phyloP scores from a whole-genome alignment of 2,113 vertebrate species.

The Addax nasomaculatus region DNA sequence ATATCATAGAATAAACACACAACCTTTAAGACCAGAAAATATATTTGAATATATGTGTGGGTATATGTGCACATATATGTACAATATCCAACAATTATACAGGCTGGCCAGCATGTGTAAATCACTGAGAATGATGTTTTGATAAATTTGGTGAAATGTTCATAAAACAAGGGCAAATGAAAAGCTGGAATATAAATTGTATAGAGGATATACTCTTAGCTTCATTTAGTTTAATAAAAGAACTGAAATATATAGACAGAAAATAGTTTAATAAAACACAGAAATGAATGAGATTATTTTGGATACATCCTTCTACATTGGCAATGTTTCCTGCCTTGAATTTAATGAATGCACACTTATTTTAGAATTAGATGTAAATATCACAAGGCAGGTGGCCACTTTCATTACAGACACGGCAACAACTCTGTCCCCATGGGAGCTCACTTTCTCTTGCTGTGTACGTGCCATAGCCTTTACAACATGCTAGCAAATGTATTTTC shows the following conservation, averaged over 20 bases:
- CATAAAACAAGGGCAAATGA: not conserved
- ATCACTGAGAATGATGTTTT: not conserved
- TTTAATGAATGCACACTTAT: not conserved
- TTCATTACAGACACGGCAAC: too few relatives aligned
- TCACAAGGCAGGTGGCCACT: accelerated
- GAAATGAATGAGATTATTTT: too few relatives aligned
- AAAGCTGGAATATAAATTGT: too few relatives aligned
- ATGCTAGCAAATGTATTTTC: accelerated
- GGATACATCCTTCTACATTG: accelerated
- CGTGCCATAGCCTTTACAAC: accelerated
- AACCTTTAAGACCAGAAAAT: not conserved
- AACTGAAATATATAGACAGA: not conserved
- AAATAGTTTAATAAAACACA: not conserved
- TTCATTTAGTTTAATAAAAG: not conserved
- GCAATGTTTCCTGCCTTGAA: not conserved
- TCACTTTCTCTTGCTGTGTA: accelerated
- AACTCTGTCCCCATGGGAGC: accelerated
- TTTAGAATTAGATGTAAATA: not conserved
- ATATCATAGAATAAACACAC: not conserved
- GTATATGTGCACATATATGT: accelerated
- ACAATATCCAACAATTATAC: accelerated
- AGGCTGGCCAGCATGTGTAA: not conserved
- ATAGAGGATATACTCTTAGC: not conserved
- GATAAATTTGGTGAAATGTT: not conserved
- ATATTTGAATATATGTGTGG: not conserved